Evolutionary conservation across 2,113 vertebrate species (phyloP).

Genomic region (Mustelus asterias): DNA sequence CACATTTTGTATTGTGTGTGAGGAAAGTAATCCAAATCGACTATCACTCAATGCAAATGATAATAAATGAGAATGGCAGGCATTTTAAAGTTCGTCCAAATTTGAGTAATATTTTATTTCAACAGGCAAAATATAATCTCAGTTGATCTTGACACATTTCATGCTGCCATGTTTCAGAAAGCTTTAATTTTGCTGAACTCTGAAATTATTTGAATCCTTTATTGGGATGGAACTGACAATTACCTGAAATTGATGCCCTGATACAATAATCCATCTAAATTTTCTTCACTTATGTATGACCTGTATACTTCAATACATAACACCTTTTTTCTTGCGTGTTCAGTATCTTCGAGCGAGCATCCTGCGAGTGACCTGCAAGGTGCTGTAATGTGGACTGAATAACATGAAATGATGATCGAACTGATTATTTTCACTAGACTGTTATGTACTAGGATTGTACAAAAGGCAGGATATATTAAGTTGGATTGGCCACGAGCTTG

Average conservation of each 20-base stretch:
- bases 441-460: too few relatives aligned
- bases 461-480: too few relatives aligned
- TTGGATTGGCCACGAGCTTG: too few relatives aligned
- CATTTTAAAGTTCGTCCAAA: neutral
- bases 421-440: too few relatives aligned
- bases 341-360: neutral
- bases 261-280: neutral
- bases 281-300: neutral
- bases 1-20: neutral
- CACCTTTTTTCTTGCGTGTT: neutral
- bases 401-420: too few relatives aligned
- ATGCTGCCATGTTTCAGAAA: neutral
- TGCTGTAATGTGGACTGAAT: too few relatives aligned
- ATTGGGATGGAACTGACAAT: too few relatives aligned
- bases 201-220: neutral
- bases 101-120: neutral
- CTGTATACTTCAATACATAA: neutral
- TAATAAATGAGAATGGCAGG: neutral
- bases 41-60: neutral
- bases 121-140: neutral
- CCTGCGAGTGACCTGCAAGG: neutral
- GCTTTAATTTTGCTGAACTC: slow-evolving; percentile 6
- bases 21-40: neutral
- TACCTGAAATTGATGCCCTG: neutral
- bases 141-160: neutral